Percentiles rank a stretch among this genome's conserved stretches.
Evolutionary conservation across 2,113 vertebrate species (phyloP).

Genomic region (Caretta caretta): DNA sequence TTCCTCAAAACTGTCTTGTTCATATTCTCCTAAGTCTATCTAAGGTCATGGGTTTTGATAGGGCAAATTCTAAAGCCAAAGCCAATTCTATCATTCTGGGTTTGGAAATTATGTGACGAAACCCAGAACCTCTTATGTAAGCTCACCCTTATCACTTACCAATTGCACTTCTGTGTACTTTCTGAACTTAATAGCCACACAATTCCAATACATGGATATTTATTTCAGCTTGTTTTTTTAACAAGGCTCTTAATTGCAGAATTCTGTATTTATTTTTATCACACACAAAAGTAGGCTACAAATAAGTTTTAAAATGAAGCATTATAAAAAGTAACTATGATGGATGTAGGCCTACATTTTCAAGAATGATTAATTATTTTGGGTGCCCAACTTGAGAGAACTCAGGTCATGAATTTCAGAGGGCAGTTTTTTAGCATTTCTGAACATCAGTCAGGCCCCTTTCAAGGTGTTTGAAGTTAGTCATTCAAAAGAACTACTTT

Average conservation of each 20-base stretch:
- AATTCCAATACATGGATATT: neutral
- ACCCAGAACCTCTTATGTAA: neutral
- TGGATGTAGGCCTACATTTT: neutral
- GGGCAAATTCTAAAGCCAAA: neutral
- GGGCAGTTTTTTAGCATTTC: neutral
- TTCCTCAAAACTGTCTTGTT: neutral
- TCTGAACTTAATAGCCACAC: neutral
- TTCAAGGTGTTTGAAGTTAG: neutral
- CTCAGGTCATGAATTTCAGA: neutral
- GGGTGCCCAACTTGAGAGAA: neutral
- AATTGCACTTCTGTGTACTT: neutral
- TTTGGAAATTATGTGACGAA: neutral
- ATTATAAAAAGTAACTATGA: neutral
- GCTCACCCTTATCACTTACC: neutral
- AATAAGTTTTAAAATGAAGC: neutral
- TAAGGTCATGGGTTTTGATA: neutral
- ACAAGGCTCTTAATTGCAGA: neutral
- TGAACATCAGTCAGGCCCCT: neutral
- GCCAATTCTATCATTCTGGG: rapidly evolving
- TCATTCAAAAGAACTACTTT: neutral
- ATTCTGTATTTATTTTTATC: neutral
- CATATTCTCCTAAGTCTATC: neutral
- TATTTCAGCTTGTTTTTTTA: neutral
- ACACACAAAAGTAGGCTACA: neutral
- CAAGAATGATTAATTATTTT: neutral